phyloP scores from a whole-genome alignment of 2,888 invertebrate genomes.

The Trypoxylon attenuatum region DNA sequence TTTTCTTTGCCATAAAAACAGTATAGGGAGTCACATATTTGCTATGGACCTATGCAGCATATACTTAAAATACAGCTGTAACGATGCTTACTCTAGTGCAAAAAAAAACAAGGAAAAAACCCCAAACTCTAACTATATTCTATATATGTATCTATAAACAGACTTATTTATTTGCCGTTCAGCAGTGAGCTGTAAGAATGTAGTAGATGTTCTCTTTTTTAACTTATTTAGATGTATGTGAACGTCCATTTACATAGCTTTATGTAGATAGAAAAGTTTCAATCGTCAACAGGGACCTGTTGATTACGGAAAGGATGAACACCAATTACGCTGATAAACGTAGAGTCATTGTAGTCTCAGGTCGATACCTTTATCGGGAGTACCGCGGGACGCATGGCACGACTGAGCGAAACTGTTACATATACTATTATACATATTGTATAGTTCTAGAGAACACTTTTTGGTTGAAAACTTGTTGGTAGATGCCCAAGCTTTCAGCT shows the following conservation, averaged over 20 bases:
- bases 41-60: slow-evolving; percentile 46
- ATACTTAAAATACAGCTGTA: slow-evolving; percentile 54
- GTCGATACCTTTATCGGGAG: slow-evolving; percentile 45
- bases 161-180: slow-evolving; percentile 59
- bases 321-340: slow-evolving; percentile 74
- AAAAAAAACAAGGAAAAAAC: slow-evolving; percentile 38
- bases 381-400: slow-evolving; percentile 61
- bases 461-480: slow-evolving; percentile 63
- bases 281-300: slow-evolving; percentile 70
- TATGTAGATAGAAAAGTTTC: slow-evolving; percentile 69
- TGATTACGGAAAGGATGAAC: slow-evolving; percentile 73
- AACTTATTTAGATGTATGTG: slow-evolving; percentile 59
- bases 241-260: slow-evolving; percentile 65
- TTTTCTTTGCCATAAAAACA: slow-evolving; percentile 42
- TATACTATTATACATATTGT: slow-evolving; percentile 74
- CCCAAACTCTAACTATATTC: slow-evolving; percentile 41
- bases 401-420: slow-evolving; percentile 73
- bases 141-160: slow-evolving; percentile 29
- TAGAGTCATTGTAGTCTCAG: slow-evolving; percentile 60
- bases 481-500: slow-evolving; percentile 66
- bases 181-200: slow-evolving; percentile 48
- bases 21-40: slow-evolving; percentile 50
- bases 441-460: slow-evolving; percentile 66
- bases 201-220: slow-evolving; percentile 50
- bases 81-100: slow-evolving; percentile 52